These are phyloP conservation scores for Crocidura indochinensis DNA, from an alignment of 2,797 vertebrate species.

Conservation along the genomic window DNA sequence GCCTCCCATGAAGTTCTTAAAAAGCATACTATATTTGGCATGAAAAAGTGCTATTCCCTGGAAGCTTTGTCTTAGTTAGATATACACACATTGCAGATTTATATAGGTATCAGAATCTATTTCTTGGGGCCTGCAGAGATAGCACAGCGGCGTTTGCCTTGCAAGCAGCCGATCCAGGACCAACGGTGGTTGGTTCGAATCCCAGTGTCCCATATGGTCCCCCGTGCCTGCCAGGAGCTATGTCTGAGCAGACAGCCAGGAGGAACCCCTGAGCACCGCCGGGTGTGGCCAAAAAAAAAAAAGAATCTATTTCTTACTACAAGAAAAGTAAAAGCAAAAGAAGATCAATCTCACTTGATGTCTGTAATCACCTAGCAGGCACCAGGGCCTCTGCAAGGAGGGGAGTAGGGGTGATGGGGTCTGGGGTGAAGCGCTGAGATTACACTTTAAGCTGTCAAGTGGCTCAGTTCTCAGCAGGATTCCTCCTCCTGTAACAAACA, in stretches of 20 bases:
- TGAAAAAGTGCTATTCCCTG: neutral
- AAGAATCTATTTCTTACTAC: conserved; percentile 5
- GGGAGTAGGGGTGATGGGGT: no score
- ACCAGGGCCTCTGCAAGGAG: no score
- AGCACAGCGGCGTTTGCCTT: no score
- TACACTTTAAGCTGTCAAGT: neutral
- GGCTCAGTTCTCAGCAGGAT: neutral
- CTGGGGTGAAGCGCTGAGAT: neutral
- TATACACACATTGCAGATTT: neutral
- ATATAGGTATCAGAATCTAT: neutral
- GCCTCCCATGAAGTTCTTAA: neutral
- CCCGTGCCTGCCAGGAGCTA: no score
- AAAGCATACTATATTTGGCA: neutral
- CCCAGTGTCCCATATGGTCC: no score
- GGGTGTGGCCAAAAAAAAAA: no score
- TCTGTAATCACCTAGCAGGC: no score
- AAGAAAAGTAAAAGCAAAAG: neutral
- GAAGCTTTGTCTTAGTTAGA: neutral
- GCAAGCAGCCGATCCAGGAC: no score
- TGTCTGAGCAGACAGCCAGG: no score
- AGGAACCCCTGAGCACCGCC: no score
- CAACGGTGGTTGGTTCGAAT: no score
- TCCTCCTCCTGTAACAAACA: neutral
- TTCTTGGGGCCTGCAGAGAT: no score
- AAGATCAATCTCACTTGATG: neutral